Evolutionary conservation across 2,888 invertebrate species (phyloP).

Genomic region (Lamellibrachia satsuma): DNA sequence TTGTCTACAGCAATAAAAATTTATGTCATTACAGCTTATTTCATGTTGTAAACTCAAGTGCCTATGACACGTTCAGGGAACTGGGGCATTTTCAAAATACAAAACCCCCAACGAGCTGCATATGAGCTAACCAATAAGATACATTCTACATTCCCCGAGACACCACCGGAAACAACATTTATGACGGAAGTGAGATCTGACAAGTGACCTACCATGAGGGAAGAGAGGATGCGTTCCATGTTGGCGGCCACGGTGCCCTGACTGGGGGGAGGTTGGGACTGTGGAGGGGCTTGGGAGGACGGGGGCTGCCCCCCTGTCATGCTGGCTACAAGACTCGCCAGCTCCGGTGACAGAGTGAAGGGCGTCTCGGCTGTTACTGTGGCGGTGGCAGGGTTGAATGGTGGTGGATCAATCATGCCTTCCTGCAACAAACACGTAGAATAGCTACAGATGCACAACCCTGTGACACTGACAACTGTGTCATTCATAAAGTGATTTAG

Average conservation of each 20-base stretch:
- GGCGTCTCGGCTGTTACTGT: neutral
- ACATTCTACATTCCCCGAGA: too few species aligned
- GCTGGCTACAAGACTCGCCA: neutral
- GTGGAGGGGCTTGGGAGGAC: neutral
- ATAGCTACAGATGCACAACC: neutral
- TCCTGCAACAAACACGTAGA: neutral
- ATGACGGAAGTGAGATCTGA: neutral
- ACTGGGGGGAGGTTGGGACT: neutral
- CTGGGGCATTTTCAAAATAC: too few species aligned
- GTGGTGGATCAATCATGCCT: neutral
- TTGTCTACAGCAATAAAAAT: neutral
- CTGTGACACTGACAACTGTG: neutral
- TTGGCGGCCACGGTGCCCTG: neutral
- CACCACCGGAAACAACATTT: neutral
- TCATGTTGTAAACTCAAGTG: too few species aligned
- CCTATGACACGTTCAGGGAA: too few species aligned
- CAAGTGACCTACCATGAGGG: neutral
- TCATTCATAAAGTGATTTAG: neutral
- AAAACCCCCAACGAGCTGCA: too few species aligned
- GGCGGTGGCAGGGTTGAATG: neutral
- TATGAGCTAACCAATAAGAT: too few species aligned
- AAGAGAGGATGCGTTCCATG: neutral
- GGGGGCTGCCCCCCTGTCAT: neutral
- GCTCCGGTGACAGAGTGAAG: neutral
- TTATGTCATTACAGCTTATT: neutral